Evolutionary conservation across 2,113 vertebrate species (phyloP), one percentile per base, ranked within the genome.

Genomic region (Prochilodus magdalenae): DNA sequence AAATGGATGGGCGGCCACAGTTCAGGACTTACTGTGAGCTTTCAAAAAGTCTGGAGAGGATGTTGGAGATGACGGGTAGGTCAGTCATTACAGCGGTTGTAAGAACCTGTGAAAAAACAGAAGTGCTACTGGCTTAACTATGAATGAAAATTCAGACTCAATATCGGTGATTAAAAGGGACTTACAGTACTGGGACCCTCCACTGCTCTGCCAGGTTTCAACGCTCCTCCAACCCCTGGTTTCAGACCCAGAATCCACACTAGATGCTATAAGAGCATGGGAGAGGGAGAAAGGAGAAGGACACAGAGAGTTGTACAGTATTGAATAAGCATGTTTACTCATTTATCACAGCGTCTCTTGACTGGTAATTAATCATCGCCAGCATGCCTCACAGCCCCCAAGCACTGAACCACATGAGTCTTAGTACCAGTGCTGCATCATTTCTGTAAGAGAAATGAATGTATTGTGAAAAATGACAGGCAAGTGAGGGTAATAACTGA

Each of bases 61-160:
- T 98, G 86, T 95, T 98, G 88, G 98, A 96, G 90, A 99, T 99
- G 87, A 98, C 93, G 7, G 98, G 98, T 72, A 99, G 93, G 90
- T 99, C 98, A 49, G 97, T 99, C 98, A 99, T 99, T 89, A 99
- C 98, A 11, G 98, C 98, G 71, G 98, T 99, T 79, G 98, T 99
- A 79, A 99, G 90, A 90, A 99, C 98, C 98, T 99, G 91, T 51
- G 47, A 1, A 70, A 44, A 81, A 62, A 30, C n/a, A 79, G 18
- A 15, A 27, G 1, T 24, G n/a, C 4, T 44, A 47, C 18, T 18
- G 7, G 29, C 30, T 33, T 60, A 24, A 24, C 5, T 26, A 2
- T 27, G n/a, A 29, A 13, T 22, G 22, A 18, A 49, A 13, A 59
- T 1, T 5, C 20, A 5, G 15, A 65, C 18, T 60, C 47, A 36